phyloP scores from a whole-genome alignment of 1,140 invertebrate species.

The Heliconius nattereri region DNA sequence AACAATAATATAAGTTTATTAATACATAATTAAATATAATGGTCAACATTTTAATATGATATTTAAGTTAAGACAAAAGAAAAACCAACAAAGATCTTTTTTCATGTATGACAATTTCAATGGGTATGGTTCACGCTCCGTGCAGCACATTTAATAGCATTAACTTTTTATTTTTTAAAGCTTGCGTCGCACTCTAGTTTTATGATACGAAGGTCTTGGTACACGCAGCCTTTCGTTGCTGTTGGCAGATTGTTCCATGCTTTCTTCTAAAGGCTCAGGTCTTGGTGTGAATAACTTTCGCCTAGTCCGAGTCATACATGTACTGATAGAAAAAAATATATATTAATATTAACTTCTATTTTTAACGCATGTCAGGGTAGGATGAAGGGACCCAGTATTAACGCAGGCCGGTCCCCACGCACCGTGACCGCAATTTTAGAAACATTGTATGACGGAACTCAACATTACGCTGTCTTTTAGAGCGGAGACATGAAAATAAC shows the following conservation, averaged over 20 bases:
- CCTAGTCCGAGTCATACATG: slow-evolving; percentile 55
- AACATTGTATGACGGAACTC: too few relatives aligned
- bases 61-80: not conserved
- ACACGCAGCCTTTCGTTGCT: slow-evolving; percentile 57
- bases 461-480: too few relatives aligned
- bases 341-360: too few relatives aligned
- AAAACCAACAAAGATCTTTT: not conserved
- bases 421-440: too few relatives aligned
- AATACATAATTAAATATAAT: slow-evolving; percentile 13
- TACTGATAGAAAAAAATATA: slow-evolving; percentile 35
- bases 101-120: not conserved
- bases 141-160: not conserved
- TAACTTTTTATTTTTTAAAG: slow-evolving; percentile 42
- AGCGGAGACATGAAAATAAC: too few relatives aligned
- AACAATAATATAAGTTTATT: not conserved
- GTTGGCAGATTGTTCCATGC: slow-evolving; percentile 42
- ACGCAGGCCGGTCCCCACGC: too few relatives aligned
- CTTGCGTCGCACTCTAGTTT: slow-evolving; percentile 58
- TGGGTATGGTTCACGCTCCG: not conserved
- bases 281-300: slow-evolving; percentile 72
- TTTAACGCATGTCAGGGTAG: too few relatives aligned
- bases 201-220: slow-evolving; percentile 67
- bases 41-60: not conserved
- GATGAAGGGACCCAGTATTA: too few relatives aligned
- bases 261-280: slow-evolving; percentile 65